Conservation (phyloP, 2,797 vertebrate genomes). For the Rhinichthys osculus region DNA sequence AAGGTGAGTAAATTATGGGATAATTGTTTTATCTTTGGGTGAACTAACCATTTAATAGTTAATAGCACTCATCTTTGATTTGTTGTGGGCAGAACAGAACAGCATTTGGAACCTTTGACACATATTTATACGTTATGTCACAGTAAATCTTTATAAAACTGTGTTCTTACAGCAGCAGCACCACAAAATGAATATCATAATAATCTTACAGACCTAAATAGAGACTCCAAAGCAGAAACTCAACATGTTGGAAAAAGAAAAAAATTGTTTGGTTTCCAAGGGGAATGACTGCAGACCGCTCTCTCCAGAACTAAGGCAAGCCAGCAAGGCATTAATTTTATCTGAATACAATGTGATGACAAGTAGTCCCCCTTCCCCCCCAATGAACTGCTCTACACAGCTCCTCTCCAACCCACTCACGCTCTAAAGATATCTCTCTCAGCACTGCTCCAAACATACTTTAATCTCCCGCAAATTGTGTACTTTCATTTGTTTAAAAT, state of each 20-base stretch:
- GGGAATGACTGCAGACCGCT: slow-evolving; percentile 18
- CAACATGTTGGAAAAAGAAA: background rate
- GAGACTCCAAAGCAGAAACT: slow-evolving; percentile 3
- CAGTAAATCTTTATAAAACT: background rate
- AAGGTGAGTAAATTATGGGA: no score
- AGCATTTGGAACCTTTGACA: background rate
- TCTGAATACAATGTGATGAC: slow-evolving; percentile 64
- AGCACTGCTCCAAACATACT: slow-evolving; percentile 62
- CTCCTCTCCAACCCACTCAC: slow-evolving; percentile 58
- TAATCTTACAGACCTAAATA: slow-evolving; percentile 8
- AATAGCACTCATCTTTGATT: background rate
- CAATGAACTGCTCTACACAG: slow-evolving; percentile 52
- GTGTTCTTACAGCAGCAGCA: background rate
- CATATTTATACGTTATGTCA: background rate
- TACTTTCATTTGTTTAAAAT: slow-evolving; percentile 32
- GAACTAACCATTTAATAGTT: background rate
- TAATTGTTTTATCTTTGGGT: no score
- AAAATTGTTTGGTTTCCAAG: slow-evolving; percentile 23
- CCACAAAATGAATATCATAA: slow-evolving; percentile 12
- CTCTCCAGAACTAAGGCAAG: background rate
- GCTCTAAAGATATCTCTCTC: no score
- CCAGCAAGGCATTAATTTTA: slow-evolving; percentile 47
- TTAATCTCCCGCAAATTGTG: slow-evolving; percentile 27
- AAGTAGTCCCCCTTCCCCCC: slow-evolving; percentile 58
- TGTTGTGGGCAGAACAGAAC: background rate